A percentile compares a stretch with the other conserved stretches of the same genome.
phyloP scores from a whole-genome alignment of 2,113 vertebrate species.

The Triplophysa rosa region DNA sequence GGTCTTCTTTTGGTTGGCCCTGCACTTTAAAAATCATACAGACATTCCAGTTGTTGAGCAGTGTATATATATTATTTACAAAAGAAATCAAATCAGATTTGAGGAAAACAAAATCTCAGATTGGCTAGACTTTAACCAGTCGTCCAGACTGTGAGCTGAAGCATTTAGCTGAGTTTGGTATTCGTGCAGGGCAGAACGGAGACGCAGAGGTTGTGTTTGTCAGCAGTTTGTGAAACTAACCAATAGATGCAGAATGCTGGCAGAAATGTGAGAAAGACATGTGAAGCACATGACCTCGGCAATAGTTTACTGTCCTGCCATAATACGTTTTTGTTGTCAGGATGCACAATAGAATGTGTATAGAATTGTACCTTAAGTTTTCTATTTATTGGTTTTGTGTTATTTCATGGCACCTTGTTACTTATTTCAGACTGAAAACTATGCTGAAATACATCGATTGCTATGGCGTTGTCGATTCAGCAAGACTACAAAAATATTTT shows the following conservation, averaged over 20 bases:
- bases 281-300: slow-evolving; percentile 3
- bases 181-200: neutral
- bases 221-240: slow-evolving; percentile 32
- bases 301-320: neutral
- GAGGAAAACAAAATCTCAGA: neutral
- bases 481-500: too few relatives aligned
- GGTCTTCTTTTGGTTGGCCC: neutral
- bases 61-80: slow-evolving; percentile 23
- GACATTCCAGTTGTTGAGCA: slow-evolving; percentile 22
- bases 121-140: neutral
- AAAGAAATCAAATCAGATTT: neutral
- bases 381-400: neutral
- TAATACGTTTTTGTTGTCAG: too few relatives aligned
- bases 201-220: slow-evolving; percentile 5
- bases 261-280: slow-evolving; percentile 37
- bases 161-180: neutral
- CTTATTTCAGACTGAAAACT: neutral
- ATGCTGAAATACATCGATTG: too few relatives aligned
- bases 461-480: too few relatives aligned
- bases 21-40: slow-evolving; percentile 11
- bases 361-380: neutral
- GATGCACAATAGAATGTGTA: too few relatives aligned
- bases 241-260: slow-evolving; percentile 31
- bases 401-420: neutral
- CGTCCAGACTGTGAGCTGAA: neutral